Percentiles rank a stretch among this genome's conserved stretches.
These are phyloP conservation scores for Drosophila seclusa DNA, from an alignment of 2,888 invertebrate genomes.

Conservation along the genomic window DNA sequence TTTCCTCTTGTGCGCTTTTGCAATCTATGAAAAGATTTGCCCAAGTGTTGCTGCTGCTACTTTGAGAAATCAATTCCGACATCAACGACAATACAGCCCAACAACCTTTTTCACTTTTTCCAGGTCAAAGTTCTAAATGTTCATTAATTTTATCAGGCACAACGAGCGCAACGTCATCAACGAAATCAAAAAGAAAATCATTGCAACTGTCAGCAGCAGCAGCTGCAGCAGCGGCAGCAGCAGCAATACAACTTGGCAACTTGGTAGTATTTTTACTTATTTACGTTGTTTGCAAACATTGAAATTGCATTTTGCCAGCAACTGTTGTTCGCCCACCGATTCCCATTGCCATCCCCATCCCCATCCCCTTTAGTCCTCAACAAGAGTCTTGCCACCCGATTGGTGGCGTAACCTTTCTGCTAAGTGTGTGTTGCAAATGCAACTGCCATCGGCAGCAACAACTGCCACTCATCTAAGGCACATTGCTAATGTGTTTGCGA, in stretches of 20 bases:
- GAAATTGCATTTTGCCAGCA: conserved; percentile 63
- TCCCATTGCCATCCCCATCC: neutral
- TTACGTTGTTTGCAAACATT: conserved; percentile 63
- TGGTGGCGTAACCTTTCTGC: neutral
- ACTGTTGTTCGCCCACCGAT: conserved; percentile 1
- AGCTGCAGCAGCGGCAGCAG: neutral
- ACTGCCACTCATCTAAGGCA: conserved; percentile 49
- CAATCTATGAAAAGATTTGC: conserved; percentile 40
- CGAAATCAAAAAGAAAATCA: conserved; percentile 62
- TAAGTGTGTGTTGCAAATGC: conserved; percentile 47
- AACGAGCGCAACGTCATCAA: conserved; percentile 32
- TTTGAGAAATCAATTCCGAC: conserved; percentile 48
- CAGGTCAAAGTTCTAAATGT: conserved; percentile 68
- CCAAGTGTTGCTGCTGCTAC: conserved; percentile 22
- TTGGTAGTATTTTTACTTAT: conserved; percentile 53
- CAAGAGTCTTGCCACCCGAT: neutral
- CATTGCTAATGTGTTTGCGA: conserved; percentile 60
- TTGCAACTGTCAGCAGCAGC: conserved; percentile 60
- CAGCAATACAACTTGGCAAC: conserved; percentile 14
- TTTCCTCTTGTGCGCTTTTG: conserved; percentile 40
- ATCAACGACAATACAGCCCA: conserved; percentile 16
- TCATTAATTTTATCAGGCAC: conserved; percentile 72
- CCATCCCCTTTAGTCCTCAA: no score
- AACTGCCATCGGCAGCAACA: conserved; percentile 37
- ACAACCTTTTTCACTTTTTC: conserved; percentile 43